Base-by-base conservation (phyloP, 1,140 invertebrate genomes). In the Penaeus chinensis region DNA sequence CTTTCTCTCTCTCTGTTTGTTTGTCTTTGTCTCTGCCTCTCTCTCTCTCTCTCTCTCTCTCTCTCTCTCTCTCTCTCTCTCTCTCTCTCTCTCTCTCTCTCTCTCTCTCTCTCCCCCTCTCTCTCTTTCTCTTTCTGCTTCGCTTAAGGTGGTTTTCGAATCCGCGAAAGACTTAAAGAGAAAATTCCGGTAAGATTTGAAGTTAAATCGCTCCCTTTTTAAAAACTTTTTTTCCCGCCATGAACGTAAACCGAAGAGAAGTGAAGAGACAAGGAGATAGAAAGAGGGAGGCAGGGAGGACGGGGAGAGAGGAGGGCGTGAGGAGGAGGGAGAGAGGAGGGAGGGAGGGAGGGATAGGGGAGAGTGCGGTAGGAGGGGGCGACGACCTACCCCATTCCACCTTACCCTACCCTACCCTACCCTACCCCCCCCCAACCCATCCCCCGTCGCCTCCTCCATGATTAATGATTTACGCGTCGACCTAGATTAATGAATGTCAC, bases 401-500 rank as follows among this genome's bases (percentile, higher is more conserved):
- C 54, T 13, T 13, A 54, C 11, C 11, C 54, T 16, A 54, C 54
- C 54, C 54, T 54, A 3, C 47, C 8, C 47, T 16, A 2, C 54
- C 37, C 37, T 8, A 42, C 37, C 37, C 4, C 37, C 4, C 37
- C 69, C n/a, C 22, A n/a, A n/a, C n/a, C 22, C 69, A 2, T 24
- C 47, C 79, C n/a, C n/a, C 60, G 20, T 61, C 47, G 27, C 54
- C 22, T 20, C 77, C 66, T 54, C 79, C 71, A 83, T 87, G 85
- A 87, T 87, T 87, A 87, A 87, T 87, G 85, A 87, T 87, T 80
- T 74, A 62, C 37, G 61, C 63, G 85, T 87, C 85, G 62, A 69
- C 85, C 62, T 20, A 82, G 82, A 87, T 87, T 87, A 87, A 87
- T 87, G 85, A 87, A 61, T 87, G 85, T 87, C 85, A 87, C 85